phyloP scores from a whole-genome alignment of 2,888 invertebrate species.

The Caenorhabditis wallacei region DNA sequence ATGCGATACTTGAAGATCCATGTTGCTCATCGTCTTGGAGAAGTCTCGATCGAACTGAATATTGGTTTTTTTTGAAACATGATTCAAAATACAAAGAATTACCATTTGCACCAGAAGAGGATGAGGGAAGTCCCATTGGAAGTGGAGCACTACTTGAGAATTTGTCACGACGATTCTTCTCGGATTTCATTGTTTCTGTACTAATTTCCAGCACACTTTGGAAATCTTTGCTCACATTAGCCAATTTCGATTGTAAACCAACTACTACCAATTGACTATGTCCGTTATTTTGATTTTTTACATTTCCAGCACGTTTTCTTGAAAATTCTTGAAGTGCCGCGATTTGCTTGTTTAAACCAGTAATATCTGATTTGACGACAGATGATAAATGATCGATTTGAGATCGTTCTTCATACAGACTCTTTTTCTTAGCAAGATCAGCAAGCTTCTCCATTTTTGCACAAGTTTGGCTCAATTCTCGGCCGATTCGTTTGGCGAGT shows the following conservation, averaged over 20 bases:
- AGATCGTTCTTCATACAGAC: conserved; percentile 96
- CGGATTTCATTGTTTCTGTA: conserved; percentile 97
- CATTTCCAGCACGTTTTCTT: conserved; percentile 53
- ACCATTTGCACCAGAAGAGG: conserved; percentile 83
- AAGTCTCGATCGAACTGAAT: conserved; percentile 85
- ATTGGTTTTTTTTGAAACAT: background rate
- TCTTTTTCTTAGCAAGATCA: conserved; percentile 93
- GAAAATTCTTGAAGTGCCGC: conserved; percentile 87
- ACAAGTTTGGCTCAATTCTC: conserved; percentile 96
- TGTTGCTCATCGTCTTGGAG: conserved; percentile 84
- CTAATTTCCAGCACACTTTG: conserved; percentile 97
- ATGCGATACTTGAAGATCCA: conserved; percentile 88
- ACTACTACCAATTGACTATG: conserved; percentile 90
- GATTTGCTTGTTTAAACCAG: conserved; percentile 96
- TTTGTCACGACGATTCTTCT: conserved; percentile 94
- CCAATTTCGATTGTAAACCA: conserved; percentile 91
- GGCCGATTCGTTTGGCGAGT: conserved; percentile 88
- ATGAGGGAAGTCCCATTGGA: conserved; percentile 83
- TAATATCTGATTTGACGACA: conserved; percentile 96
- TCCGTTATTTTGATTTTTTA: conserved; percentile 62
- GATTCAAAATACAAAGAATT: background rate
- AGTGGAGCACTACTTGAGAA: conserved; percentile 85
- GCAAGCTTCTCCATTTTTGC: conserved; percentile 97
- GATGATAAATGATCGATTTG: conserved; percentile 98
- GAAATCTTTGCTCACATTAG: conserved; percentile 97